Base-by-base conservation (phyloP, 1,140 invertebrate species). In the Leptoteleia sp. region DNA sequence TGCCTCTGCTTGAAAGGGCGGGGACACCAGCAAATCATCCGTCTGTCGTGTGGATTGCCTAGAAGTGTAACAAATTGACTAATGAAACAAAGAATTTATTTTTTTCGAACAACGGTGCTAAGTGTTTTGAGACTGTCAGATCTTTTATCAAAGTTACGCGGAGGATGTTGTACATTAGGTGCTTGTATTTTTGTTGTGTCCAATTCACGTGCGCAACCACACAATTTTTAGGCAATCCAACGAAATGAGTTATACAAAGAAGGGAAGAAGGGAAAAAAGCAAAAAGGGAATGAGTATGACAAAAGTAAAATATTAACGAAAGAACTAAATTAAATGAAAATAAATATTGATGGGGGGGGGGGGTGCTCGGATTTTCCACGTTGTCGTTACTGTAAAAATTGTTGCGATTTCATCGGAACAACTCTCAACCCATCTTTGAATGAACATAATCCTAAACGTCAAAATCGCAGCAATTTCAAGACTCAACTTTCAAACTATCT, bases 91-190 rank as follows among this genome's bases (percentile, higher is more conserved):
- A 22, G 48, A 15, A 13, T 81, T 59, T 83, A 82, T 85, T 87
- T 87, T 83, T 87, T 82, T 83, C 38, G 62, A n/a, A 80, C 65
- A 84, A 84, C 84, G 85, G 86, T 88, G 86, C 86, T 87, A 88
- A 83, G 52, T 84, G 76, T 82, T 83, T 62, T 85, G 64, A 82
- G 79, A 80, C 35, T 40, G 6, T 81, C 65, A 84, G 84, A 80
- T 83, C 81, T 76, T 85, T 81, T 86, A 86, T 82, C 76, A 81
- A 70, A 82, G 79, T 86, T 86, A 68, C 17, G 15, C 40, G 29
- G 82, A 71, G 11, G 25, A 4, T 15, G 76, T 75, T 83, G 61
- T 81, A 61, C 76, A 79, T 78, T 83, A 81, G 83, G 79, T 86
- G 84, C 85, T 87, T 77, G 75, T 83, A 78, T 80, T 79, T 84